A percentile compares a stretch with the other conserved stretches of the same genome.
Evolutionary conservation across 2,888 invertebrate genomes (phyloP).

Genomic region (Agrotis puta): DNA sequence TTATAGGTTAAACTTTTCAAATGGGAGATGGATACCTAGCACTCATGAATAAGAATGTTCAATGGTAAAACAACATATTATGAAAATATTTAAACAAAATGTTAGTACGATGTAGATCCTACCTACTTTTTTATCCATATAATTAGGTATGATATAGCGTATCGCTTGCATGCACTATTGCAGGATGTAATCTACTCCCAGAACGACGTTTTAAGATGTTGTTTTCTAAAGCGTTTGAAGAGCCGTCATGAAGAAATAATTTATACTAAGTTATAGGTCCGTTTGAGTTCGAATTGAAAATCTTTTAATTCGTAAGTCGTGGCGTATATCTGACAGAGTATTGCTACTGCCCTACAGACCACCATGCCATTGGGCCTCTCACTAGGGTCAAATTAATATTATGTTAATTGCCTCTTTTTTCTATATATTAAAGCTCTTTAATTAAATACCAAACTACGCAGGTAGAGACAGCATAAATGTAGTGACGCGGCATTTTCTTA

Average conservation of each 20-base stretch:
- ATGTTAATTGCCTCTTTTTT: not conserved
- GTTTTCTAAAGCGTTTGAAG: too few species aligned
- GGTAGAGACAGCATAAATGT: slow-evolving; percentile 21
- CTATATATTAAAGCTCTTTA: not conserved
- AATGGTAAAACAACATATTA: not conserved
- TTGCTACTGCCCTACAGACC: too few species aligned
- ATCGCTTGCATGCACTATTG: too few species aligned
- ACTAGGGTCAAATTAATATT: not conserved
- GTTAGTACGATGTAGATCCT: not conserved
- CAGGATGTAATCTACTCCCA: too few species aligned
- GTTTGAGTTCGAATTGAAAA: too few species aligned
- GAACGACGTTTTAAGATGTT: too few species aligned
- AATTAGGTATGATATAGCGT: too few species aligned
- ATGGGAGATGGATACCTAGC: slow-evolving; percentile 19
- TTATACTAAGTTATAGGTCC: too few species aligned
- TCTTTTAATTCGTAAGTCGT: too few species aligned
- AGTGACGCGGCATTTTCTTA: slow-evolving; percentile 39
- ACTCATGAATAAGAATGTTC: slow-evolving; percentile 3
- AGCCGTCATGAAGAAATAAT: too few species aligned
- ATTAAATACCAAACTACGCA: not conserved
- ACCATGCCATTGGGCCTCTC: too few species aligned
- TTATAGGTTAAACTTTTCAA: slow-evolving; percentile 28
- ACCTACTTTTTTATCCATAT: not conserved
- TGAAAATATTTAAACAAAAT: not conserved
- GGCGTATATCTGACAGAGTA: too few species aligned